phyloP scores from a whole-genome alignment of 1,140 invertebrate genomes.

The Calliphora vicina region DNA sequence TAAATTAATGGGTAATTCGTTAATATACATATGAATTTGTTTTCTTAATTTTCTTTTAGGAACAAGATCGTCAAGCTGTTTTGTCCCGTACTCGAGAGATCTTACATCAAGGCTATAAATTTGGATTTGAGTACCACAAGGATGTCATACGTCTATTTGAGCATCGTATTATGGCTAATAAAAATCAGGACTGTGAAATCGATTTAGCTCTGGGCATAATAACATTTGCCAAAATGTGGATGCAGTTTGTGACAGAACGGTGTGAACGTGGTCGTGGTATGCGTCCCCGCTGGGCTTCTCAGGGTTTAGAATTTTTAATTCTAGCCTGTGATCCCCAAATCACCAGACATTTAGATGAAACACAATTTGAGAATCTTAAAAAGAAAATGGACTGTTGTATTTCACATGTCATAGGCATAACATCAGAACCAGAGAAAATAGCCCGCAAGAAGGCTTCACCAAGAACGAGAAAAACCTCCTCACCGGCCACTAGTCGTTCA shows the following conservation, averaged over 20 bases:
- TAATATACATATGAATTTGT: too few species aligned
- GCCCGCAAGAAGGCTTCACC: constrained; percentile 64
- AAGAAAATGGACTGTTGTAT: constrained; percentile 77
- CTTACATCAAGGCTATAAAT: constrained; percentile 85
- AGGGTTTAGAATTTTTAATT: constrained; percentile 86
- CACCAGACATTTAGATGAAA: constrained; percentile 76
- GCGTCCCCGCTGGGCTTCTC: constrained; percentile 83
- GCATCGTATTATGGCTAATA: constrained; percentile 57
- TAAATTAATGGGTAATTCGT: too few species aligned
- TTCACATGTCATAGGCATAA: constrained; percentile 79
- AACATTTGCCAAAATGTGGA: constrained; percentile 84
- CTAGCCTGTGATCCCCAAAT: constrained; percentile 82
- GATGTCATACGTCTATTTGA: constrained; percentile 74
- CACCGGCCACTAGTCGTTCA: constrained; percentile 56
- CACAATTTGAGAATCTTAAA: constrained; percentile 81
- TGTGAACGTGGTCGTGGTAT: constrained; percentile 85
- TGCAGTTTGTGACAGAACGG: constrained; percentile 81
- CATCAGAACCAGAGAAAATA: constrained; percentile 64
- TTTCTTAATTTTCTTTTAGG: not conserved
- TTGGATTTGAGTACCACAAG: constrained; percentile 90
- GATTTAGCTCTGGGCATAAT: constrained; percentile 68
- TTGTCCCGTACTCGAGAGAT: constrained; percentile 77
- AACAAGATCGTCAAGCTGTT: constrained; percentile 65
- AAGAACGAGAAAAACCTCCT: constrained; percentile 60
- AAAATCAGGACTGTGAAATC: constrained; percentile 50